Evolutionary conservation across 23 tunicate species (phyloP), one percentile per base, ranked within the genome.

Genomic region (Halocynthia aurantium): DNA sequence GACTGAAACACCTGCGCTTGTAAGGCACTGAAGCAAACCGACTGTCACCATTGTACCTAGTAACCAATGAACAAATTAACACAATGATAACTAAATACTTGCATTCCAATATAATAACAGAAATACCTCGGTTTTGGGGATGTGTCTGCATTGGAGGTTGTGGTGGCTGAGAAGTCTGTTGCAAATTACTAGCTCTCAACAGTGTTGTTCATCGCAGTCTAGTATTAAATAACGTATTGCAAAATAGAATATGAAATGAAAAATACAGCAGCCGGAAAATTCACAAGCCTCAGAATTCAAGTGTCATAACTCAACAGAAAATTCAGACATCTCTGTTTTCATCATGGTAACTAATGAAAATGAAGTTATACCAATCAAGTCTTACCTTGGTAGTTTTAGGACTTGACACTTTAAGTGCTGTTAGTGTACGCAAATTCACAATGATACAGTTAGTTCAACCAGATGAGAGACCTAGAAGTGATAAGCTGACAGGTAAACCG

Each of bases 271-370:
- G 44, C 2, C 2, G 44, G 12, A 2, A 17, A 67, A 67, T 67
- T 11, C 50, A 10, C 72, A 67, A 67, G 13, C 19, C 72, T 67
- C 72, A 67, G 72, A 31, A 31, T 72, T 72, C 76, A 72, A 72
- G 76, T 72, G 76, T 72, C 76, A 49, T 49, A 67, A 72, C 55
- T 50, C 52, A 72, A 40, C 40, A 72, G 50, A 72, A 20, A 72
- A 20, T 72, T 50, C 76, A 44, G 76, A 40, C 40, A 49, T 15
- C 1, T 49, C 11, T 5, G 15, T 12, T 40, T 15, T 72, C 76
- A 72, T 72, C 76, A 50, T 72, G 18, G 44, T 31, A 51, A 56
- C 18, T 17, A 50, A 44, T 17, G 19, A 67, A 67, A 15, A 58
- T 58, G 17, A 58, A 1, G 63, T 58, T 58, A 58, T 58, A 15